These are phyloP conservation scores for Epsilonema sp. DNA, from an alignment of 2,888 invertebrate genomes.

Conservation along the genomic window DNA sequence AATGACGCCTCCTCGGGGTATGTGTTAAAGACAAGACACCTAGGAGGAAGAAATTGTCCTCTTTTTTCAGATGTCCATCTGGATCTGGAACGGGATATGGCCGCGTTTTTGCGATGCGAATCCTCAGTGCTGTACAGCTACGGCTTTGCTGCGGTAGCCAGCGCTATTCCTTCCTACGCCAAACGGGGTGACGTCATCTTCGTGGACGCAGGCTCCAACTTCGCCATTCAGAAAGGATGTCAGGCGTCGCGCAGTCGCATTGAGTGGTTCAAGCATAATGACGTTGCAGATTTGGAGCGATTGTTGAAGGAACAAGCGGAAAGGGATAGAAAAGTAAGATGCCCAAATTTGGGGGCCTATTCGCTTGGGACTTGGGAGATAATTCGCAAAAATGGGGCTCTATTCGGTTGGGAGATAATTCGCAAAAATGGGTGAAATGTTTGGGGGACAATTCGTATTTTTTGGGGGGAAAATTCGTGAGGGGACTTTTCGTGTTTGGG, in stretches of 20 bases:
- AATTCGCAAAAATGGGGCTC: too few species aligned
- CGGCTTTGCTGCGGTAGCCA: constrained; percentile 79
- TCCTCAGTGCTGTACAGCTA: constrained; percentile 87
- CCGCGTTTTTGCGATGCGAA: constrained; percentile 62
- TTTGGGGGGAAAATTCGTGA: too few species aligned
- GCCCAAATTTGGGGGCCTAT: too few species aligned
- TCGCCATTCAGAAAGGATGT: constrained; percentile 74
- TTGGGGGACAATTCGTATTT: too few species aligned
- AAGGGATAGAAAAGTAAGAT: too few species aligned
- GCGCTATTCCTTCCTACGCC: constrained; percentile 82
- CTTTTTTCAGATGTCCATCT: constrained; percentile 54
- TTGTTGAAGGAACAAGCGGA: constrained; percentile 40
- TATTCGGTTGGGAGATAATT: too few species aligned
- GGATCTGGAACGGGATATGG: constrained; percentile 60
- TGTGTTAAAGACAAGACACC: neutral
- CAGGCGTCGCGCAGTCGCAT: constrained; percentile 63
- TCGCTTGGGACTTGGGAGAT: too few species aligned
- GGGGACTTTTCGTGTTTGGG: too few species aligned
- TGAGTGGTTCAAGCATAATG: constrained; percentile 69
- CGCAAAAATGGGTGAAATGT: too few species aligned
- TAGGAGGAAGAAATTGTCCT: too few species aligned
- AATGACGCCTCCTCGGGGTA: too few species aligned
- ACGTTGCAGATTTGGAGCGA: constrained; percentile 56
- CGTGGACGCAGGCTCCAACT: constrained; percentile 42
- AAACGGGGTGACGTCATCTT: constrained; percentile 74